A percentile compares a stretch with the other conserved stretches of the same genome.
phyloP scores from a whole-genome alignment of 2,888 invertebrate species.

The Drosophila kambysellisi region DNA sequence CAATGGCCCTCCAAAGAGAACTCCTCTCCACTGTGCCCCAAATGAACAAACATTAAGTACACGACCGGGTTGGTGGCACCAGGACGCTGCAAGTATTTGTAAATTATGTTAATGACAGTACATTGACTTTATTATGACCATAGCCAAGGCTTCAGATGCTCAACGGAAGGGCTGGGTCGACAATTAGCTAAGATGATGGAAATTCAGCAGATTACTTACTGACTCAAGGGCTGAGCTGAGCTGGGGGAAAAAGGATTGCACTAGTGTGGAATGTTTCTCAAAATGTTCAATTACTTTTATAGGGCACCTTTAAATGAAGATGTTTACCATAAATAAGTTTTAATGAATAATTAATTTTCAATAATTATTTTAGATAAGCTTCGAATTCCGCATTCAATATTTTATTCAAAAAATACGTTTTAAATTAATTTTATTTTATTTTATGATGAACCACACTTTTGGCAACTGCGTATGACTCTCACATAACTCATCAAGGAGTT shows the following conservation, averaged over 20 bases:
- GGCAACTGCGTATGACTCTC: background rate
- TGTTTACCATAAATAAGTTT: background rate
- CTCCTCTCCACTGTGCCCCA: conserved; percentile 38
- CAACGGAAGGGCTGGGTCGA: background rate
- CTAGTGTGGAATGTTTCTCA: background rate
- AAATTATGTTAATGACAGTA: conserved; percentile 77
- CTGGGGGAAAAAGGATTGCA: background rate
- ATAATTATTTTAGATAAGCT: background rate
- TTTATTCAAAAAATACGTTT: background rate
- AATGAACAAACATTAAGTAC: conserved; percentile 53
- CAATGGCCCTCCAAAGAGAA: conserved; percentile 37
- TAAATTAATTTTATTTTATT: background rate
- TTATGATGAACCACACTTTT: background rate
- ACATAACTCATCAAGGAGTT: background rate
- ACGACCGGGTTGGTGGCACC: background rate
- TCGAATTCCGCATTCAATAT: background rate
- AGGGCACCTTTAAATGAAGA: background rate
- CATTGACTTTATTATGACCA: conserved; percentile 75
- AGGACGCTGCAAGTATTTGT: conserved; percentile 66
- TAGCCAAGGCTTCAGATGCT: conserved; percentile 16
- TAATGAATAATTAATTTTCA: background rate
- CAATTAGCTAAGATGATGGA: conserved; percentile 19
- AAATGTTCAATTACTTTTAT: background rate
- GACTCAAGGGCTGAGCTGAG: conserved; percentile 4
- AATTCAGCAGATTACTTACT: conserved; percentile 15